Conservation (phyloP, 2,888 invertebrate genomes). For the Drosophila anceps region DNA sequence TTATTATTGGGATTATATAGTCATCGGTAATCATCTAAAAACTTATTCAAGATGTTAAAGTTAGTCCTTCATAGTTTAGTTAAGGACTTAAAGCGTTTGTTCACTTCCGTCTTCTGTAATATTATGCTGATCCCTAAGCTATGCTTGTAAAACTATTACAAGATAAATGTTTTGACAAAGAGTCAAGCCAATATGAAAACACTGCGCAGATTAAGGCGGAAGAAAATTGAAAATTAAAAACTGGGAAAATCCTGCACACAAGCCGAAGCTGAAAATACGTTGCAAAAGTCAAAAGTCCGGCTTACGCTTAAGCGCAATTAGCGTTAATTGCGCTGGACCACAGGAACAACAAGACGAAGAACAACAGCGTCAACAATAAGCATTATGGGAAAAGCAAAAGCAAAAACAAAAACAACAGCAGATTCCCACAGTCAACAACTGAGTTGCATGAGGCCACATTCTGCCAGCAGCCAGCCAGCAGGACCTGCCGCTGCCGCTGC, state of each 20-base stretch:
- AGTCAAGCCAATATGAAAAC: conserved; percentile 68
- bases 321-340: conserved; percentile 69
- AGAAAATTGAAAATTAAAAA: conserved; percentile 35
- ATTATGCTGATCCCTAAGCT: conserved; percentile 8
- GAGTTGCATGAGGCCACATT: conserved; percentile 37
- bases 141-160: conserved; percentile 8
- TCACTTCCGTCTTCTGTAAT: conserved; percentile 28
- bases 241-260: conserved; percentile 68
- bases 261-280: conserved; percentile 70
- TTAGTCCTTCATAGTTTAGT: neutral
- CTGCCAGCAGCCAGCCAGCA: conserved; percentile 24
- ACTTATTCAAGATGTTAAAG: conserved; percentile 7
- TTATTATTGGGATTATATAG: neutral
- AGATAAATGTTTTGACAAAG: conserved; percentile 40
- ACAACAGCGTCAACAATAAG: conserved; percentile 27
- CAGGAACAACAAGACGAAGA: conserved; percentile 27
- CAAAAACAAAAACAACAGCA: conserved; percentile 24
- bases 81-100: neutral
- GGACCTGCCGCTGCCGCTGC: conserved; percentile 38
- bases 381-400: conserved; percentile 22
- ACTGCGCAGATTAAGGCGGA: conserved; percentile 31
- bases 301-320: conserved; percentile 75
- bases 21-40: neutral
- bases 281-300: conserved; percentile 75
- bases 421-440: conserved; percentile 53